phyloP scores from a whole-genome alignment of 2,113 vertebrate species.

The Rhinopithecus roxellana region DNA sequence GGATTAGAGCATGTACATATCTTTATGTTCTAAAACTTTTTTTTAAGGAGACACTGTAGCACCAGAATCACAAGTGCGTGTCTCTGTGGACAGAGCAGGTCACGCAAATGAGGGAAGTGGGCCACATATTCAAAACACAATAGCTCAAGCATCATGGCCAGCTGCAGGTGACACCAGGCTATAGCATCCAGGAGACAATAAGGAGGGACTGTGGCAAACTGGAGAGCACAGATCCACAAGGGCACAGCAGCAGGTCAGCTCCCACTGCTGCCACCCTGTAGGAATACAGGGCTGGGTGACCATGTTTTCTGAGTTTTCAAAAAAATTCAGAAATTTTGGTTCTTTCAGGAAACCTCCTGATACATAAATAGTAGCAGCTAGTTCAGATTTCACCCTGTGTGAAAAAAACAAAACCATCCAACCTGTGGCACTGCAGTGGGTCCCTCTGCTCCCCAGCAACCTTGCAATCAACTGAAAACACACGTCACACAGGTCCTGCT shows the following conservation, averaged over 20 bases:
- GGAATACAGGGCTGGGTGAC: background rate
- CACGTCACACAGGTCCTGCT: rapidly evolving
- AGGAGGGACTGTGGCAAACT: background rate
- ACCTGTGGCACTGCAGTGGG: rapidly evolving
- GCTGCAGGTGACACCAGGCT: background rate
- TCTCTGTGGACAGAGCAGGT: background rate
- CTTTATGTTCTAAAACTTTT: background rate
- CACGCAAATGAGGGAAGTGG: background rate
- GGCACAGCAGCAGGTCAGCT: background rate
- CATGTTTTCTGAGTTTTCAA: background rate
- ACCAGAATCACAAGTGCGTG: background rate
- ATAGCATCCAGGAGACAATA: background rate
- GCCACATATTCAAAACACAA: background rate
- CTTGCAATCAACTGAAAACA: background rate
- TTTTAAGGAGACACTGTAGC: background rate
- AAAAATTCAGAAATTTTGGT: background rate
- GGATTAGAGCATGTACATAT: background rate
- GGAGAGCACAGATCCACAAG: background rate
- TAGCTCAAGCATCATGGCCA: background rate
- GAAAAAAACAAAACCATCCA: background rate
- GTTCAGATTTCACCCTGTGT: background rate
- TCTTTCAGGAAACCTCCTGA: background rate
- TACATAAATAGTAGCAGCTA: background rate
- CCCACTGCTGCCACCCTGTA: rapidly evolving
- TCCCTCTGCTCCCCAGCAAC: background rate